Evolutionary conservation across 2,888 invertebrate genomes (phyloP), one percentile per base, ranked within the genome.

Genomic region (Sarcophaga caerulescens): DNA sequence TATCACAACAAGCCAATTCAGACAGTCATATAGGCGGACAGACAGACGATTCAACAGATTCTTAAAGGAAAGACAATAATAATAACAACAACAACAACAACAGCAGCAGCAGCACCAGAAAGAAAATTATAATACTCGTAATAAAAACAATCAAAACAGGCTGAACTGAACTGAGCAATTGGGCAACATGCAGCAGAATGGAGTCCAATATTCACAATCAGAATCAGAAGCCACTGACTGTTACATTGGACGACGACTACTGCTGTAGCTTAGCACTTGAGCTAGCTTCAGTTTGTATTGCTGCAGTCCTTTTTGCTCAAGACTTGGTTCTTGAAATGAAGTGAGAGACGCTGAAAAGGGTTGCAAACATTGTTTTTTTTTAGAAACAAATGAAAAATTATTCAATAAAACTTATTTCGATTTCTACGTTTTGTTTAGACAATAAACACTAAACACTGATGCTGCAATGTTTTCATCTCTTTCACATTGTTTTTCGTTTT

Each of bases 331-430:
- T 35, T 35, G 35, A 35, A 35, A 10, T 35, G 10, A 35, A 35
- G 10, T 35, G 35, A 35, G 35, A 35, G 35, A 35, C 35, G 35
- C 10, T 35, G 35, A 35, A 35, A 35, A 35, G 35, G 35, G 35
- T 35, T 35, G 63, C 59, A 77, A 52, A 52, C 52, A 17, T 52
- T 52, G 52, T 52, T 2, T 52, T 52, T 52, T 52, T 52, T 52
- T 77, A 76, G 69, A 85, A 81, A 87, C 91, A 91, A 91, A 92
- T 92, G 92, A 92, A 92, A 92, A 92, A 92, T 92, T 92, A 92
- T 92, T 92, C 92, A 92, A 92, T 92, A 92, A 92, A 92, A 91
- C 92, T 92, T 91, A 92, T 88, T 89, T 88, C 83, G 87, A 85
- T 86, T 87, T 87, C 85, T 78, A 80, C 73, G 74, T 87, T 85